Conservation (phyloP, 1,140 invertebrate species). For the Propsilocerus akamusi region DNA sequence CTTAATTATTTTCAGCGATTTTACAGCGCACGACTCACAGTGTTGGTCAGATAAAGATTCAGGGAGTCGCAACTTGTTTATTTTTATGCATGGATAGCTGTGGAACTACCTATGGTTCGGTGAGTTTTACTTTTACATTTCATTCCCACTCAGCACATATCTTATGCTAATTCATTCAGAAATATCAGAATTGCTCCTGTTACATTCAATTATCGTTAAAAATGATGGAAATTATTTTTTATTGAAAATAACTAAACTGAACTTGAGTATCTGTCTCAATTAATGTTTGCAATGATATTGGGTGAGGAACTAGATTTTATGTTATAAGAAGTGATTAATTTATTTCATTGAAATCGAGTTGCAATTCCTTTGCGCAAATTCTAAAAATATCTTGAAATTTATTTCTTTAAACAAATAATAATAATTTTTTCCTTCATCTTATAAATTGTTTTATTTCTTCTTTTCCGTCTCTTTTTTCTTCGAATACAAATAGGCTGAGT, state of each 20-base stretch:
- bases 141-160: too few relatives aligned
- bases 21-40: constrained; percentile 58
- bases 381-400: background rate
- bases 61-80: constrained; percentile 62
- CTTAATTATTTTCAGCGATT: constrained; percentile 48
- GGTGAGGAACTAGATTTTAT: too few relatives aligned
- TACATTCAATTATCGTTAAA: constrained; percentile 12
- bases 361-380: background rate
- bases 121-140: constrained; percentile 36
- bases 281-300: background rate
- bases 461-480: constrained; percentile 31
- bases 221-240: constrained; percentile 14
- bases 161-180: constrained; percentile 10
- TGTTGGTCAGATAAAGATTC: constrained; percentile 59
- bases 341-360: too few relatives aligned
- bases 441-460: background rate
- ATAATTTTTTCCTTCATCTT: constrained; percentile 1
- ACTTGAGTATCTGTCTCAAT: background rate
- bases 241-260: too few relatives aligned
- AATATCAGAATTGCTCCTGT: constrained; percentile 14
- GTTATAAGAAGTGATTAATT: too few relatives aligned
- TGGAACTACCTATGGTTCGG: constrained; percentile 64
- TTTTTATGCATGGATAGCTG: constrained; percentile 72
- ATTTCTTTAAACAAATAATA: background rate
- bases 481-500: constrained; percentile 63